Conservation (phyloP, 2,797 vertebrate genomes). For the Hipposideros larvatus region DNA sequence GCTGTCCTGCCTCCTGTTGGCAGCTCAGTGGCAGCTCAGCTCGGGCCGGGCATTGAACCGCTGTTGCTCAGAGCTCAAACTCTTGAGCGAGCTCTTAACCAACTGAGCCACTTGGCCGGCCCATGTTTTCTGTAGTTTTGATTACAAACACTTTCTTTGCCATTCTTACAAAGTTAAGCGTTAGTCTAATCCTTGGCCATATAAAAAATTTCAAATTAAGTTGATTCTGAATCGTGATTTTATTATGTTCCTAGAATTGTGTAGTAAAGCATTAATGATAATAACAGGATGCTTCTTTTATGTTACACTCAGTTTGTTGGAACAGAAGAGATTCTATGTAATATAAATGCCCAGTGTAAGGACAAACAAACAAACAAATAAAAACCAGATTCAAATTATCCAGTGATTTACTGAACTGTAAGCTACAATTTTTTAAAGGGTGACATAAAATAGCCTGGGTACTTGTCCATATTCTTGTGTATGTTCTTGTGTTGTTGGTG, state of each 20-base stretch:
- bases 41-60: too few relatives aligned
- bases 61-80: too few relatives aligned
- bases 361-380: neutral
- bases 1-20: too few relatives aligned
- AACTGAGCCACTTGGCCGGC: too few relatives aligned
- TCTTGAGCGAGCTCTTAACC: too few relatives aligned
- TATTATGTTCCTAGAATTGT: neutral
- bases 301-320: neutral
- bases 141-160: constrained; percentile 2
- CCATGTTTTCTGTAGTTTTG: constrained; percentile 14
- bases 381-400: constrained; percentile 12
- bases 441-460: neutral
- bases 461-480: neutral
- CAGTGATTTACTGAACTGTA: constrained; percentile 1
- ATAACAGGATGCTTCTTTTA: neutral
- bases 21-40: too few relatives aligned
- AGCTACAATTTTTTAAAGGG: constrained; percentile 26
- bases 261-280: constrained; percentile 52
- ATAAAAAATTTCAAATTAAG: constrained; percentile 28
- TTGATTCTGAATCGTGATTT: constrained; percentile 39
- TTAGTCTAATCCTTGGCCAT: neutral
- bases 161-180: constrained; percentile 21
- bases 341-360: neutral
- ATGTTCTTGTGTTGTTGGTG: neutral
- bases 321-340: neutral